Conservation (phyloP, 1,140 invertebrate species). For the Pteromalus puparum region DNA sequence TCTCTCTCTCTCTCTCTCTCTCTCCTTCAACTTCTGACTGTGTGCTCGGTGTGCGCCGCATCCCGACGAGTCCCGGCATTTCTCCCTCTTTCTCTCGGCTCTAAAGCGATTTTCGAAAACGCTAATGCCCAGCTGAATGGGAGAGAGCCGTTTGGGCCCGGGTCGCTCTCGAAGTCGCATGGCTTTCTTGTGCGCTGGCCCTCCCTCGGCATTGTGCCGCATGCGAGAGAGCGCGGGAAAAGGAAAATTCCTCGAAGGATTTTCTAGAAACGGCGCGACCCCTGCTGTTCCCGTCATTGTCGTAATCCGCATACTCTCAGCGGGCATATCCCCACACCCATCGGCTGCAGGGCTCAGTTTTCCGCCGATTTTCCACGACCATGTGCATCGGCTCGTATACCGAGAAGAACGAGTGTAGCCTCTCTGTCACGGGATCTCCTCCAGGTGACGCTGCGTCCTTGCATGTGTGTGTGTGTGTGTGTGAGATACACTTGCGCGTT, state of each 20-base stretch:
- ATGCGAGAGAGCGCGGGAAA: constrained; percentile 31
- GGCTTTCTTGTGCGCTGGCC: not conserved
- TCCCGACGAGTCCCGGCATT: not conserved
- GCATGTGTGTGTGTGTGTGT: too few relatives aligned
- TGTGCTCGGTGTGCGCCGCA: not conserved
- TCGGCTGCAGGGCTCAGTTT: constrained; percentile 43
- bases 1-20: not conserved
- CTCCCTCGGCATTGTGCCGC: constrained; percentile 1
- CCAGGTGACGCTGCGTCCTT: too few relatives aligned
- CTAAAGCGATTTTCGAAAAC: constrained; percentile 70
- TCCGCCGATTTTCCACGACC: constrained; percentile 46
- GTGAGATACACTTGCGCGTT: not conserved
- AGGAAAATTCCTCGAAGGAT: constrained; percentile 71
- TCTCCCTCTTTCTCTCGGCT: constrained; percentile 41
- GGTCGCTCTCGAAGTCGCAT: constrained; percentile 22
- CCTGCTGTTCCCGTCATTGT: constrained; percentile 65
- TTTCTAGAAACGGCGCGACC: constrained; percentile 60
- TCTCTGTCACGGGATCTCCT: too few relatives aligned
- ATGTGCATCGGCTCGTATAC: constrained; percentile 18
- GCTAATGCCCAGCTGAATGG: constrained; percentile 65
- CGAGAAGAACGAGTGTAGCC: constrained; percentile 17
- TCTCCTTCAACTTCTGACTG: constrained; percentile 30
- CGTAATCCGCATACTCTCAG: constrained; percentile 52
- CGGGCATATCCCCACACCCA: constrained; percentile 39
- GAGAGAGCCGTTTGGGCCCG: not conserved